Evolutionary conservation across 2,113 vertebrate genomes (phyloP).

Genomic region (Atherinomorus stipes): DNA sequence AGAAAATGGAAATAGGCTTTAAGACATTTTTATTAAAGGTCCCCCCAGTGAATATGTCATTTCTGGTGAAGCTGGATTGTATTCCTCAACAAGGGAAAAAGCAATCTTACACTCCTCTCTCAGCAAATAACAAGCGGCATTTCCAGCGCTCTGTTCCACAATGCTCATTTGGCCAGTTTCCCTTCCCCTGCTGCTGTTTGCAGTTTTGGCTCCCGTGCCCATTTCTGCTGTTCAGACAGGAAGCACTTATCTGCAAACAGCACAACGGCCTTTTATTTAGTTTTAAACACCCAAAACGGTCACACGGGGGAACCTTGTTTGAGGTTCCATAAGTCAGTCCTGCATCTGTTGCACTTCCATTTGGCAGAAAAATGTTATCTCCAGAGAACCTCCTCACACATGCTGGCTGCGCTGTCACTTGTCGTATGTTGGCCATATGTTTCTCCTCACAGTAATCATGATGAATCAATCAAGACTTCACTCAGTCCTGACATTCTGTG

Average conservation of each 20-base stretch:
- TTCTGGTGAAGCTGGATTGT: conserved; percentile 9
- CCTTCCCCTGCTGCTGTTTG: conserved; percentile 45
- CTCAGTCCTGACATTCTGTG: neutral
- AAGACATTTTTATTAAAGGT: conserved; percentile 9
- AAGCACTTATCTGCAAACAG: conserved; percentile 54
- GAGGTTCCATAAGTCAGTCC: conserved; percentile 19
- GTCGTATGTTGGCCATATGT: neutral
- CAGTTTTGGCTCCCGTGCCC: conserved; percentile 33
- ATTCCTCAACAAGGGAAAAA: conserved; percentile 28
- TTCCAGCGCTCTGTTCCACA: conserved; percentile 29
- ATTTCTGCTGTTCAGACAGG: conserved; percentile 46
- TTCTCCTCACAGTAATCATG: neutral
- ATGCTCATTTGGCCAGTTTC: conserved; percentile 40
- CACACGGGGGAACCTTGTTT: conserved; percentile 5
- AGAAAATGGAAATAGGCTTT: neutral
- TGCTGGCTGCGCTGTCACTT: conserved; percentile 7
- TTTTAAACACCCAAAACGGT: conserved; percentile 41
- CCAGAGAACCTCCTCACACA: conserved; percentile 1
- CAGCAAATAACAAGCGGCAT: conserved; percentile 24
- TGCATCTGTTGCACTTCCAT: conserved; percentile 7
- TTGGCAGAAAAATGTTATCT: conserved; percentile 5
- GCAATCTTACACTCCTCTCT: conserved; percentile 36
- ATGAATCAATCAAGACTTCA: conserved; percentile 4
- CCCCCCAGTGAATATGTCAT: neutral
- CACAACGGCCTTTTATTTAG: conserved; percentile 23